Conservation (phyloP, 2,888 invertebrate species). For the Patella pellucida region DNA sequence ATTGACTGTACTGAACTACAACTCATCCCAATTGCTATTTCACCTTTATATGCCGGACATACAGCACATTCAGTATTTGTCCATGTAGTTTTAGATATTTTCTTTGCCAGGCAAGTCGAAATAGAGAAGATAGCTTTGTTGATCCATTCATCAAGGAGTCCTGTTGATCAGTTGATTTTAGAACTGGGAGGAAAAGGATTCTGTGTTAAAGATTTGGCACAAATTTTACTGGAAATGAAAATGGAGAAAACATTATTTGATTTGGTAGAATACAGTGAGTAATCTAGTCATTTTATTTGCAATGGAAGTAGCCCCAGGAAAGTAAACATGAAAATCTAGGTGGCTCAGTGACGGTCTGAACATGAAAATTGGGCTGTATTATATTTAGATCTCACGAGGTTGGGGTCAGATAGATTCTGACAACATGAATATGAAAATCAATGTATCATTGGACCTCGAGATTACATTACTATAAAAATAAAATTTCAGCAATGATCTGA, state of each 20-base stretch:
- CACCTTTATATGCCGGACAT: not conserved
- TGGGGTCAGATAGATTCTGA: too few species aligned
- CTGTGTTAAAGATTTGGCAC: slow-evolving; percentile 58
- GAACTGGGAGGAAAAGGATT: slow-evolving; percentile 67
- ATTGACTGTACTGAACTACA: not conserved
- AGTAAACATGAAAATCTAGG: too few species aligned
- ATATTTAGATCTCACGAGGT: too few species aligned
- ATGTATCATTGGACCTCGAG: too few species aligned
- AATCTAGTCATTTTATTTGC: not conserved
- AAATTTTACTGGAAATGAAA: slow-evolving; percentile 37
- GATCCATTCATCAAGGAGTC: slow-evolving; percentile 43
- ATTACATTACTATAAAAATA: too few species aligned
- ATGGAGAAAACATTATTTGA: slow-evolving; percentile 45
- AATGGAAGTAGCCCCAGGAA: not conserved
- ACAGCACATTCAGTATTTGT: too few species aligned
- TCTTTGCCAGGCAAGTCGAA: slow-evolving; percentile 34
- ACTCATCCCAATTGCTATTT: not conserved
- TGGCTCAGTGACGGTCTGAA: too few species aligned
- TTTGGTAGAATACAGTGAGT: slow-evolving; percentile 46
- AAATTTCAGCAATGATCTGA: too few species aligned
- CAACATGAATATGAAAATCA: too few species aligned
- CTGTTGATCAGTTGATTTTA: slow-evolving; percentile 58
- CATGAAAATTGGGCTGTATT: too few species aligned
- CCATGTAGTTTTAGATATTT: too few species aligned
- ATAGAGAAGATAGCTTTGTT: slow-evolving; percentile 41